Base-by-base conservation (phyloP, 2,113 vertebrate genomes). In the Gallinago media region DNA sequence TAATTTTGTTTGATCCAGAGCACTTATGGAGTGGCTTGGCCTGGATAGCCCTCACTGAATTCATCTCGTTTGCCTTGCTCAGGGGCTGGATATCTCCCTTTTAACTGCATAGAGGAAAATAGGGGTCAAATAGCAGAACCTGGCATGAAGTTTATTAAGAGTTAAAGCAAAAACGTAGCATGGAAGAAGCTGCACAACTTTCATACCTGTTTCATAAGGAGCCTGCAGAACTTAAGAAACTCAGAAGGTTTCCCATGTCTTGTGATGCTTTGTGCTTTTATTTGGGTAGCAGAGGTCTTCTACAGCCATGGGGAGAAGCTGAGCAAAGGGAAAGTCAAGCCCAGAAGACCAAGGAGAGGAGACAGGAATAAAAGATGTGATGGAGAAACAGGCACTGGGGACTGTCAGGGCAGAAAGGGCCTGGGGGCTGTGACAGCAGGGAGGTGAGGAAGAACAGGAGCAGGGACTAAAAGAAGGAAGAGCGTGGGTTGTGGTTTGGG, bases 231-330 rank as follows among this genome's bases (percentile, higher is more conserved):
- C 15, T 61, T 32, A 27, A 34, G 46, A 62, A 84, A 66, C 17
- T 6, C 36, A 20, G 47, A 29, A 71, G 8, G 4, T 15, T 55
- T 80, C 12, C 10, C 31, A 42, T 19, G 7, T 47, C 56, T 26
- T 63, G 31, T 55, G 63, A 23, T 46, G n/a, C 6, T 38, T 54
- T 20, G 6, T 65, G 75, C 40, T 66, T 62, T 63, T 54, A 3
- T 55, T 2, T 9, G 2, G 0, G 4, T 17, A 8, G 2, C 3
- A 4, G 3, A 54, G 7, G 5, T 23, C 40, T 46, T 40, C 36
- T 16, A 22, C 1, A 22, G 50, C 7, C 32, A 50, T 3, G 54
- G 3, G 26, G 42, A 67, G 56, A 87, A 70, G 34, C 14, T 74
- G 83, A 25, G 16, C 12, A 25, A 50, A 38, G 54, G 14, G 49